Conservation (phyloP, 2,113 vertebrate species). For the Noctilio leporinus region DNA sequence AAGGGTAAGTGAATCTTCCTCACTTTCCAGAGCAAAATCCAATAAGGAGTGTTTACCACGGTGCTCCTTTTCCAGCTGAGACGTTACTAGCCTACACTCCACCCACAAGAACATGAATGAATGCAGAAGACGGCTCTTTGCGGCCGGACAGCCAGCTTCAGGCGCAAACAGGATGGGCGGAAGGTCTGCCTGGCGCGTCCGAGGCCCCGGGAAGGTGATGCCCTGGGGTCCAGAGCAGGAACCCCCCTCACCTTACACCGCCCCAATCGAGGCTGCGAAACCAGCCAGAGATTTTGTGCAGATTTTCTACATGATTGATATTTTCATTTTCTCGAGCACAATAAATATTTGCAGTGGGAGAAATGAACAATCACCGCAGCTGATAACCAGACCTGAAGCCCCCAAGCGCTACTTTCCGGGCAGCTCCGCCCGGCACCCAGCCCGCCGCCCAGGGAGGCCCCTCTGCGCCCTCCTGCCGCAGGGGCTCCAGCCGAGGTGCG, state of each 20-base stretch:
- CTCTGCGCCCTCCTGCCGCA: neutral
- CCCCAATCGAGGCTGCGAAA: neutral
- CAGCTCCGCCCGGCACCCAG: too few relatives aligned
- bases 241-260: neutral
- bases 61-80: neutral
- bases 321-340: neutral
- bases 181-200: too few relatives aligned
- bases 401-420: too few relatives aligned
- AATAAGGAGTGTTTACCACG: rapidly evolving
- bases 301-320: neutral
- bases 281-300: neutral
- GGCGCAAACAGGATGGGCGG: neutral
- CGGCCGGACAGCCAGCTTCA: neutral
- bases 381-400: neutral
- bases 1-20: neutral
- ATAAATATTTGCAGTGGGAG: neutral
- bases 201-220: neutral
- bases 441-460: neutral
- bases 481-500: neutral
- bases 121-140: neutral
- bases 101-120: neutral
- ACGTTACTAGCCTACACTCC: neutral
- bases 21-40: neutral
- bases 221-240: rapidly evolving
- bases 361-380: neutral